A percentile compares a stretch with the other conserved stretches of the same genome.
Conservation (phyloP, 2,113 vertebrate species). For the Lontra canadensis region DNA sequence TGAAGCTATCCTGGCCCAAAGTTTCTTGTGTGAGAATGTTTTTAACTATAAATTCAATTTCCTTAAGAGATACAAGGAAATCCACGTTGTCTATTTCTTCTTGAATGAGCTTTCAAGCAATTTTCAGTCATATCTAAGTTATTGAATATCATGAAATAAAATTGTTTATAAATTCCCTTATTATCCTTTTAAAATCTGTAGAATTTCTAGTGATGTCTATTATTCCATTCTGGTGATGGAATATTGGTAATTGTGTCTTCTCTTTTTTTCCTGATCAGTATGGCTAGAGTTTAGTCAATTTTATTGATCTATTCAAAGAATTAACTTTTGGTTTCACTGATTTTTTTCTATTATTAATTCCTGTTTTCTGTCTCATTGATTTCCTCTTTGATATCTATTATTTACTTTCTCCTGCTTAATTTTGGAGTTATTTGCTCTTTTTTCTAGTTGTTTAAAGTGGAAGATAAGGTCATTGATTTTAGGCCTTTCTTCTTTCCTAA, state of each 20-base stretch:
- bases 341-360: conserved; percentile 1
- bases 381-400: conserved; percentile 9
- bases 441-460: neutral
- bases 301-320: neutral
- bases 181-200: conserved; percentile 2
- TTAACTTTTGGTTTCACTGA: neutral
- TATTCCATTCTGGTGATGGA: neutral
- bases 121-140: neutral
- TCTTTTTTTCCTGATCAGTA: neutral
- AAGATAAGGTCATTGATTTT: neutral
- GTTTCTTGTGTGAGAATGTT: neutral
- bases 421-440: neutral
- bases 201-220: neutral
- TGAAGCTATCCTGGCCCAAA: neutral
- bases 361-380: neutral
- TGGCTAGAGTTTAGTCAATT: neutral
- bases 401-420: neutral
- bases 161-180: neutral
- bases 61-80: neutral
- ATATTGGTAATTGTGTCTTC: conserved; percentile 22
- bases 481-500: neutral
- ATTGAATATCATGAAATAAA: conserved; percentile 19
- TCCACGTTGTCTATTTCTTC: neutral
- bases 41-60: conserved; percentile 19
- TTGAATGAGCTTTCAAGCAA: neutral